Conservation (phyloP, 2,797 vertebrate genomes). For the Pseudopleuronectes americanus region DNA sequence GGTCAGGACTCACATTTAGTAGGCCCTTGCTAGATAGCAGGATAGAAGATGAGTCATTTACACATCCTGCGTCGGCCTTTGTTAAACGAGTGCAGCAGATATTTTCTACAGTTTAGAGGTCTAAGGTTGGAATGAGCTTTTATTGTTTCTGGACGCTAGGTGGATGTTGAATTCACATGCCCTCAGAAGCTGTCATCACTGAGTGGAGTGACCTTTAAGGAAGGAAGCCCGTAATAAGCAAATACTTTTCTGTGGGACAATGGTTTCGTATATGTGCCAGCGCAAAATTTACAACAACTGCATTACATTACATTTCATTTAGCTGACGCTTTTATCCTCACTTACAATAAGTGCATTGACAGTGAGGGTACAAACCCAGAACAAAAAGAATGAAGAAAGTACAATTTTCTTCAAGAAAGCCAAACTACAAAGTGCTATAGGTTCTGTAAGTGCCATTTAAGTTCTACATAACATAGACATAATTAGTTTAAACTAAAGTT, state of each 20-base stretch:
- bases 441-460: too few relatives aligned
- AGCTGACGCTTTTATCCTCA: too few relatives aligned
- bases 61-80: constrained; percentile 38
- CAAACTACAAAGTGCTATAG: too few relatives aligned
- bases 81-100: constrained; percentile 28
- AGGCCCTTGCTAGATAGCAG: constrained; percentile 54
- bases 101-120: constrained; percentile 45
- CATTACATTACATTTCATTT: constrained; percentile 1
- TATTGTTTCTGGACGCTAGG: constrained; percentile 61
- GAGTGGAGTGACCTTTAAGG: constrained; percentile 61
- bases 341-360: too few relatives aligned
- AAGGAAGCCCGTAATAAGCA: constrained; percentile 46
- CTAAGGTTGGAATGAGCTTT: constrained; percentile 34
- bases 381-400: too few relatives aligned
- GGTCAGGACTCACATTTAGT: constrained; percentile 55
- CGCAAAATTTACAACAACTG: constrained; percentile 72
- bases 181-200: constrained; percentile 62
- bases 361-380: too few relatives aligned
- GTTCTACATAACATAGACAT: too few relatives aligned
- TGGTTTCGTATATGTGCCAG: constrained; percentile 42
- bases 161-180: constrained; percentile 55
- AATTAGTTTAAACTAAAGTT: too few relatives aligned
- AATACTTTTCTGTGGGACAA: constrained; percentile 27
- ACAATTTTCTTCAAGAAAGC: too few relatives aligned
- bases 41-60: constrained; percentile 61